phyloP scores from a whole-genome alignment of 2,113 vertebrate genomes.

The Stegostoma tigrinum region DNA sequence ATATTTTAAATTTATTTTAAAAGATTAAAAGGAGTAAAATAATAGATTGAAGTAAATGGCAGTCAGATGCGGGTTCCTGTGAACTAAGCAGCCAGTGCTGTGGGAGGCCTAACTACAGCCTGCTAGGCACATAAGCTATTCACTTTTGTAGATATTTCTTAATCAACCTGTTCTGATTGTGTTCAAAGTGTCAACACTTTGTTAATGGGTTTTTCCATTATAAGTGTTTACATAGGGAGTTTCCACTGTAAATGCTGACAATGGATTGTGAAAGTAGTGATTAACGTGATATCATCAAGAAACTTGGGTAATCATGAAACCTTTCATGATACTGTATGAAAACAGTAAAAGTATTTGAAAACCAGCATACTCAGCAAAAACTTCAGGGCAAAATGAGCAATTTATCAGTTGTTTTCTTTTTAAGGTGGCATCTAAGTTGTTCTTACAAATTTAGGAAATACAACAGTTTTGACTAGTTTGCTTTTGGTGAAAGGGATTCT shows the following conservation, averaged over 20 bases:
- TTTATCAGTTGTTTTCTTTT: background rate
- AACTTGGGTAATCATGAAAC: background rate
- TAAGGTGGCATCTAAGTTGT: background rate
- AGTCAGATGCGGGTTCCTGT: background rate
- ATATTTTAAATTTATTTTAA: background rate
- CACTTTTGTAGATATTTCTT: background rate
- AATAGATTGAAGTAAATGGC: background rate
- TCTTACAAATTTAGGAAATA: background rate
- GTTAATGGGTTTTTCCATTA: background rate
- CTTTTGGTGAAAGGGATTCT: background rate
- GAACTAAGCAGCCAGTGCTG: background rate
- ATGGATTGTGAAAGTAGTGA: background rate
- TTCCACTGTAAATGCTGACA: constrained; percentile 3
- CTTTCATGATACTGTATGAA: background rate
- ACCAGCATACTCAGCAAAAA: background rate
- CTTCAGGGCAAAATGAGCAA: background rate
- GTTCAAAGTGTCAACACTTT: background rate
- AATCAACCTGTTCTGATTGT: too few species aligned
- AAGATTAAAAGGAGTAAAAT: background rate
- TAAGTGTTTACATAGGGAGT: background rate
- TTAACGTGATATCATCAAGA: background rate
- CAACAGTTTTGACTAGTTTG: constrained; percentile 9
- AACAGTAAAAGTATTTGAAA: background rate
- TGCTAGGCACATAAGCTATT: background rate
- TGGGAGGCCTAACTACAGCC: background rate